Evolutionary conservation across 2,113 vertebrate genomes (phyloP), one percentile per base, ranked within the genome.

Genomic region (Grammomys dolichurus): DNA sequence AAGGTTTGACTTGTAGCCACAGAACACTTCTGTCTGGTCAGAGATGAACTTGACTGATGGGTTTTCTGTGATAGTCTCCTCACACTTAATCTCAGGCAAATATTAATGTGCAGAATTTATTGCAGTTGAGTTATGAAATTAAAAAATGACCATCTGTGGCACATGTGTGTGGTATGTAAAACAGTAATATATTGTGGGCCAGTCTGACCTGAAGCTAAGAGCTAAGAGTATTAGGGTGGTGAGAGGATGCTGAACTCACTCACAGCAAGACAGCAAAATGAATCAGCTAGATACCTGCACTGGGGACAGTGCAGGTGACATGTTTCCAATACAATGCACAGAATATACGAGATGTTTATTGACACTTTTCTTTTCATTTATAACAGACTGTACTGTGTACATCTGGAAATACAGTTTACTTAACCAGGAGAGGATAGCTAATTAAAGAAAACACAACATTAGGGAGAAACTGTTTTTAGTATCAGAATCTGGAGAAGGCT

Each of bases 21-120:
- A 94, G 98, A 97, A 97, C 96, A 96, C 92, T 94, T 88, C 82
- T 96, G 67, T 97, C 95, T 97, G 88, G 95, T 97, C 96, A 96
- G 96, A 97, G 97, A 98, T 95, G 97, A 97, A 96, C 96, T 91
- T 98, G 98, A 98, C 89, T 97, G 97, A 98, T 98, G 98, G 96
- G 85, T 98, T 98, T 98, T 98, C 98, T 97, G 60, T 98, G 97
- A 98, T 92, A 98, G 96, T 94, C 95, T 97, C 97, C 97, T 94
- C 96, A 93, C 85, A 96, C 96, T 98, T 98, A 94, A 94, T 88
- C 95, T 98, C 82, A 81, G 97, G 98, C 97, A 98, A 98, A 98
- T 85, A 98, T 93, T 96, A 97, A 98, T 96, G 96, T 97, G 91
- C 89, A 98, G 97, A 97, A 98, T 98, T 98, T 98, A 98, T 98